Evolutionary conservation across 2,113 vertebrate genomes (phyloP).

Genomic region (Toxotes chatareus): DNA sequence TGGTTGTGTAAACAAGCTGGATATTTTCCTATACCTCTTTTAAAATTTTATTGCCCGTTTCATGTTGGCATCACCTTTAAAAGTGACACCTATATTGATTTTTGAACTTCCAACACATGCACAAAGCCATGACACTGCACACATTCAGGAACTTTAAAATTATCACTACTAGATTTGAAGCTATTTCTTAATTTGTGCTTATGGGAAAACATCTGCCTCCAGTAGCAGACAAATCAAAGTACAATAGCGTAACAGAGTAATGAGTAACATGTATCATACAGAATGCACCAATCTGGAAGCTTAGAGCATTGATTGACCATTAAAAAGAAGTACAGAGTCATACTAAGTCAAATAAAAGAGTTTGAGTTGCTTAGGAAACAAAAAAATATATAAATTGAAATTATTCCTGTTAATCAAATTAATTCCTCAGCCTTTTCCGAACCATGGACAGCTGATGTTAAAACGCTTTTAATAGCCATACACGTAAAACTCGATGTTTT

Average conservation of each 20-base stretch:
- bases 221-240: not conserved
- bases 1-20: not conserved
- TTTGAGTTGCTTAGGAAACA: too few relatives aligned
- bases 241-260: not conserved
- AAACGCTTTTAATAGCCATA: not conserved
- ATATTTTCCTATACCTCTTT: not conserved
- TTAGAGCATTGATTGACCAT: not conserved
- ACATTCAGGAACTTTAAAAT: not conserved
- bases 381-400: not conserved
- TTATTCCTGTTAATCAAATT: not conserved
- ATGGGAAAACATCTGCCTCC: slow-evolving; percentile 1
- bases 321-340: not conserved
- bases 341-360: not conserved
- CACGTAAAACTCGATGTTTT: not conserved
- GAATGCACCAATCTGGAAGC: not conserved
- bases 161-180: not conserved
- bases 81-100: not conserved
- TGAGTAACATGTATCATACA: not conserved
- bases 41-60: too few relatives aligned
- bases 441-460: slow-evolving; percentile 10
- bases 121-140: not conserved
- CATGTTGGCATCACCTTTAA: not conserved
- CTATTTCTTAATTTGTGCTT: not conserved
- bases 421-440: not conserved
- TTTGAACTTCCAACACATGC: not conserved